Evolutionary conservation across 2,797 vertebrate species (phyloP).

Genomic region (Poeciliopsis gracilis): DNA sequence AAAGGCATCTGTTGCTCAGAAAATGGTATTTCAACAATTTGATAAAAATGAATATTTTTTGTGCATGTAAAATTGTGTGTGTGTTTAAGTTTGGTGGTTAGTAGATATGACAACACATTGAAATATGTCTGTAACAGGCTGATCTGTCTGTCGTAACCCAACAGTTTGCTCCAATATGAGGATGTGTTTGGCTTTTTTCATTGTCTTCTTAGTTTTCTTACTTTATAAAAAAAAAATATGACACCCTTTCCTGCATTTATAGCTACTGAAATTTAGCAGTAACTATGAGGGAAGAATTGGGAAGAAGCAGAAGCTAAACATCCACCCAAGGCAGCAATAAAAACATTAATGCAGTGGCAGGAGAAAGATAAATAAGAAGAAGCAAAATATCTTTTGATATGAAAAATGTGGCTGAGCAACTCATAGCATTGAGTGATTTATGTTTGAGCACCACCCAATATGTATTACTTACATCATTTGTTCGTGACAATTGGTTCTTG

Average conservation of each 20-base stretch:
- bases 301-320: background rate
- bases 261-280: no score
- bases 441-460: background rate
- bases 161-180: background rate
- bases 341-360: background rate
- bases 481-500: background rate
- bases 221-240: no score
- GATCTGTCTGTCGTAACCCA: no score
- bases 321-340: background rate
- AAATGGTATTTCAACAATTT: background rate
- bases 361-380: background rate
- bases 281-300: no score
- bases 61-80: background rate
- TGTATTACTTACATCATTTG: background rate
- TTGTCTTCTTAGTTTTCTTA: background rate
- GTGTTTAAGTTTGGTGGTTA: background rate
- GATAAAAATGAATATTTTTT: background rate
- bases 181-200: background rate
- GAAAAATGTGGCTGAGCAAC: background rate
- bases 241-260: no score
- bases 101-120: background rate
- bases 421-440: background rate
- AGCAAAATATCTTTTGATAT: background rate
- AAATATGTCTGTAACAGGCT: background rate
- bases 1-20: background rate